Base-by-base conservation (phyloP, 2,113 vertebrate species). In the Corvus moneduloides region DNA sequence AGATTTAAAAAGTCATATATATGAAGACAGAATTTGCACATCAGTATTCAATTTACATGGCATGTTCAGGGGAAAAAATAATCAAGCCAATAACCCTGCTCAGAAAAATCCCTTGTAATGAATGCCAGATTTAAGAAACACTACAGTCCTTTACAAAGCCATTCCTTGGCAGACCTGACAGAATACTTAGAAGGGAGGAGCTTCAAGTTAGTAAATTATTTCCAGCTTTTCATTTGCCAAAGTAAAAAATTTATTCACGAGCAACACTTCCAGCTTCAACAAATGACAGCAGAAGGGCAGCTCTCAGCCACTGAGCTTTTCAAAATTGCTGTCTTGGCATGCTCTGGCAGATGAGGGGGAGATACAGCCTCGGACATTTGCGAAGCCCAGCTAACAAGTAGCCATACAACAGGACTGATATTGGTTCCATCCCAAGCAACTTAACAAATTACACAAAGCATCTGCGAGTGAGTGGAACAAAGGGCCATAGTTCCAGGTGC, bases 21-120 rank as follows among this genome's bases (percentile, higher is more conserved):
- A 84, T 55, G 66, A 74, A 89, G 87, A 88, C 64, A 90, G 81
- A 90, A 88, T 96, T 91, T 94, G 75, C 89, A 97, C 97, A 96
- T 97, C 93, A 37, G 94, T 94, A 72, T 96, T 93, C 95, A 95
- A 94, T 95, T 96, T 94, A 91, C 43, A 97, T 94, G 93, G 96
- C 89, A 94, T 88, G 87, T 96, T 92, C 93, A 81, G 87, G 75
- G 87, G 72, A 92, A 96, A 97, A 96, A 96, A 85, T 80, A 94
- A 93, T 95, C 92, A 93, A 90, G 86, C 68, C 85, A 95, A 81
- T 90, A 97, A 92, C 84, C 54, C 43, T 0, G 20, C 87, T 90
- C 77, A 83, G 87, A 94, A 96, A 95, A 94, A 88, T 90, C 87
- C 67, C 89, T 96, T 71, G 78, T 96, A 97, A 97, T 95, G 90